Conservation (phyloP, 2,797 vertebrate species). For the Spinus olivaceus region DNA sequence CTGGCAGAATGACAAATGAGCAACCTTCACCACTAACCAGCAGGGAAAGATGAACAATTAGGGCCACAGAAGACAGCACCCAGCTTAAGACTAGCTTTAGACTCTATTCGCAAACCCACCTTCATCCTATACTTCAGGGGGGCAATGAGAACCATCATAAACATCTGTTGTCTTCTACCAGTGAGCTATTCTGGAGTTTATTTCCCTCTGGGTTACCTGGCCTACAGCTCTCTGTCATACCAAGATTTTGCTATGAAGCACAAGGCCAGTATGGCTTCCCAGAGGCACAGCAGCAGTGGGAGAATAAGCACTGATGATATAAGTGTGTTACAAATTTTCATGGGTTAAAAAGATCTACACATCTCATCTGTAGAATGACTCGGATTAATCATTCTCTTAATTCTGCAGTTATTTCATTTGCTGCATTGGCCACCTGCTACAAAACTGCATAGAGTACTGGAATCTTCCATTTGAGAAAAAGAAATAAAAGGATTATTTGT, state of each 20-base stretch:
- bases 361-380: neutral
- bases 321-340: neutral
- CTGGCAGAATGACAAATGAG: neutral
- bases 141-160: neutral
- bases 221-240: neutral
- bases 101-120: neutral
- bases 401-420: neutral
- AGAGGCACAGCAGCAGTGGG: neutral
- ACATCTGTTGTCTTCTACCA: neutral
- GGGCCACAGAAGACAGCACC: neutral
- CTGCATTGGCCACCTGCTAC: neutral
- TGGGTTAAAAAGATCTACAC: neutral
- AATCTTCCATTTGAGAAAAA: neutral
- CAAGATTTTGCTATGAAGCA: neutral
- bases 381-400: neutral
- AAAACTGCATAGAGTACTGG: neutral
- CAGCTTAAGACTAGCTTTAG: neutral
- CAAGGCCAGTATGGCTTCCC: neutral
- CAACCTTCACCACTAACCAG: neutral
- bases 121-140: accelerated
- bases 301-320: accelerated
- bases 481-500: neutral
- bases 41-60: neutral
- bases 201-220: neutral
- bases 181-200: neutral